phyloP scores from a whole-genome alignment of 1,140 invertebrate species.

The Drosophila saltans region DNA sequence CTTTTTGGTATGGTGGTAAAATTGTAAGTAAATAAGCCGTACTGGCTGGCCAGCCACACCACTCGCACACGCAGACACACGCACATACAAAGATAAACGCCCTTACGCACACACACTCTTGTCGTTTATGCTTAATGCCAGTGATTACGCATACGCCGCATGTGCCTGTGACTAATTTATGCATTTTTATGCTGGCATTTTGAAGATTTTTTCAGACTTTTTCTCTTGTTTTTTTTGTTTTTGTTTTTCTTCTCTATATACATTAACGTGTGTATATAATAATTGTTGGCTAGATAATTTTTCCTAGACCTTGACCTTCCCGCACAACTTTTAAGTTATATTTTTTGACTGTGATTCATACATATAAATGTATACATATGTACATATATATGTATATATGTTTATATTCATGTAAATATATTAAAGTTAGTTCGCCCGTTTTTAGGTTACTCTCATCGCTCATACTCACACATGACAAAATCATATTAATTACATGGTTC shows the following conservation, averaged over 20 bases:
- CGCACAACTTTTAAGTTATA: not conserved
- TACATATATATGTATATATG: too few species aligned
- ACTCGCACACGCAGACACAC: not conserved
- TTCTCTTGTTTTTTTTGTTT: not conserved
- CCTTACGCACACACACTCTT: conserved; percentile 11
- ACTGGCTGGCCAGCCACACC: not conserved
- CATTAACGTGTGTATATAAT: conserved; percentile 32
- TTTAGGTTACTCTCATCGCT: not conserved
- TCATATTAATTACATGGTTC: conserved; percentile 4
- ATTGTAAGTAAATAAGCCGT: conserved; percentile 52
- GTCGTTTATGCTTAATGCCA: conserved; percentile 63
- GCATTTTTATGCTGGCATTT: conserved; percentile 31
- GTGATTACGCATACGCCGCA: conserved; percentile 69
- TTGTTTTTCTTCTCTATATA: not conserved
- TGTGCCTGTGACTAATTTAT: conserved; percentile 39
- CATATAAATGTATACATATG: too few species aligned
- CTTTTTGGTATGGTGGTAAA: conserved; percentile 1
- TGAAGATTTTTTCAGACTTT: not conserved
- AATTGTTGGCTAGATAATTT: conserved; percentile 52
- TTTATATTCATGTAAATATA: not conserved
- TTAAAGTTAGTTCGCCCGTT: not conserved
- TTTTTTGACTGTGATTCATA: not conserved
- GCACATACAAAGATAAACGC: not conserved
- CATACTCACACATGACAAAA: not conserved
- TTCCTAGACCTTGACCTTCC: conserved; percentile 38